Base-by-base conservation (phyloP, 2,888 invertebrate genomes). In the Catocala fraxini region DNA sequence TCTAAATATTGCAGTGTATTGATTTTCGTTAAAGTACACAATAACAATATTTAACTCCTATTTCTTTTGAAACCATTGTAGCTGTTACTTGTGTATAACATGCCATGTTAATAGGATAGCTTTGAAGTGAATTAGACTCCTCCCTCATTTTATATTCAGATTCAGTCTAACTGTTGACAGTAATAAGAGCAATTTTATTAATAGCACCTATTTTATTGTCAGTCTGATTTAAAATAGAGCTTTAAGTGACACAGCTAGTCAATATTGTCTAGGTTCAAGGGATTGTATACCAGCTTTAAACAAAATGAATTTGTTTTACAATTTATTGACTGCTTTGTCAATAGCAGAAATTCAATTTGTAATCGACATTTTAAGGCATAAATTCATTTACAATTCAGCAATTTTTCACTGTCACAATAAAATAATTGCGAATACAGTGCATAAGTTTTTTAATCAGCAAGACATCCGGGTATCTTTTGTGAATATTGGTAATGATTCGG, bases 301-400 rank as follows among this genome's bases (percentile, higher is more conserved):
- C 35, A 72, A 57, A 9, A 78, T 75, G 70, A 63, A 68, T 73
- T 65, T 73, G 60, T 63, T 74, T 13, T 56, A 57, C 47, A 75
- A 69, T 51, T 49, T 74, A 54, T 51, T 78, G 41, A 45, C 59
- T 53, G 59, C 59, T 49, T 56, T 66, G 13, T 66, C 79, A 1
- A 46, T 73, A 63, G 47, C 72, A 51, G 77, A 83, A 56, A 60
- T 85, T 61, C 65, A 66, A 11, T 63, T 85, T 13, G 46, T 89
- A 9, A 76, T 82, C 42, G 86, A 91, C 69, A 71, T 91, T 56
- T 83, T 93, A 25, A 88, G 86, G 58, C 56, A 79, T 45, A 92
- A 90, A 79, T 76, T 82, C 68, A 80, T 92, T 13, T 71, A 82
- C 41, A 77, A 86, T 77, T 84, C 71, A 1, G 65, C 90, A 12